Percentiles rank a stretch among this genome's conserved stretches.
phyloP scores from a whole-genome alignment of 2,888 invertebrate genomes.

The Tubulanus polymorphus region DNA sequence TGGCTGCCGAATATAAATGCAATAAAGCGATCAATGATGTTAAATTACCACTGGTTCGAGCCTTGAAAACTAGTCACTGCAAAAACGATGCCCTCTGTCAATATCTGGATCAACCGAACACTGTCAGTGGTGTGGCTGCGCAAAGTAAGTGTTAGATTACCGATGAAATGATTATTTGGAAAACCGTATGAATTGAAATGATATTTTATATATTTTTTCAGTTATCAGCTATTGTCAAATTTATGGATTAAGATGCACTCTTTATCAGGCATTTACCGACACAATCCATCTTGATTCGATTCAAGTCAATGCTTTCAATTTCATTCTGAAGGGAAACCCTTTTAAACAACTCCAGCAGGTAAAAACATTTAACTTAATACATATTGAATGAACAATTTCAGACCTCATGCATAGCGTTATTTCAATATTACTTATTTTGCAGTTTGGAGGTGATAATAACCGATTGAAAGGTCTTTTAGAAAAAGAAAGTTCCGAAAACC shows the following conservation, averaged over 20 bases:
- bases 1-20: slow-evolving; percentile 34
- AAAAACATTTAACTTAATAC: too few relatives aligned
- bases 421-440: too few relatives aligned
- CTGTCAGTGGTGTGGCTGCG: slow-evolving; percentile 40
- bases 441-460: too few relatives aligned
- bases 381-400: too few relatives aligned
- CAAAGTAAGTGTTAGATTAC: slow-evolving; percentile 30
- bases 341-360: slow-evolving; percentile 30
- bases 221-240: slow-evolving; percentile 42
- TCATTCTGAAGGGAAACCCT: slow-evolving; percentile 30
- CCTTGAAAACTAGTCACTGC: slow-evolving; percentile 32
- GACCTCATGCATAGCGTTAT: too few relatives aligned
- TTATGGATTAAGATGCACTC: slow-evolving; percentile 27
- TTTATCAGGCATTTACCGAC: slow-evolving; percentile 42
- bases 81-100: slow-evolving; percentile 31
- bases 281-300: slow-evolving; percentile 31
- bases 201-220: slow-evolving; percentile 21
- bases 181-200: not conserved
- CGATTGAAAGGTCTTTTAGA: too few relatives aligned
- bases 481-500: too few relatives aligned
- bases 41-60: slow-evolving; percentile 35
- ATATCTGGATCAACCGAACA: slow-evolving; percentile 44
- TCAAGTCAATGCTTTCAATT: slow-evolving; percentile 34
- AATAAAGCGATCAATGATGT: slow-evolving; percentile 35
- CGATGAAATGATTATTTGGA: not conserved